Conservation (phyloP, 2,888 invertebrate genomes). For the Stomorhina lunata region DNA sequence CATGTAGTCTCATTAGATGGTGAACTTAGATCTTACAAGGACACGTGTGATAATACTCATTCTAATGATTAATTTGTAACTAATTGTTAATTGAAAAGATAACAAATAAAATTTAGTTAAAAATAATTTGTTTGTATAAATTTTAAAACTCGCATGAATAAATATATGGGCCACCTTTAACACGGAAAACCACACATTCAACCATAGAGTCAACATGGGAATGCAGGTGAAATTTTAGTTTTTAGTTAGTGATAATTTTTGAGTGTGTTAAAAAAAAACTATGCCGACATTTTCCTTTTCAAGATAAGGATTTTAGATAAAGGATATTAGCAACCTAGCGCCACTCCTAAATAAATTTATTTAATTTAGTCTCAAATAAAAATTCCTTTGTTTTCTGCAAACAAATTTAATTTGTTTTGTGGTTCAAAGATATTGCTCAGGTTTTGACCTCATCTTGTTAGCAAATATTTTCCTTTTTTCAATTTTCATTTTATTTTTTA, state of each 20-base stretch:
- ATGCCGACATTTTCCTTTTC: too few species aligned
- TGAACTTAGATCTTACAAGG: constrained; percentile 6
- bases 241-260: not conserved
- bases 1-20: not conserved
- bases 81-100: constrained; percentile 60
- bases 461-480: not conserved
- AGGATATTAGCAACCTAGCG: too few species aligned
- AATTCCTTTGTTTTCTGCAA: not conserved
- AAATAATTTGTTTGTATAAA: too few species aligned
- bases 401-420: constrained; percentile 16
- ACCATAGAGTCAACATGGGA: not conserved
- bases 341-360: constrained; percentile 51
- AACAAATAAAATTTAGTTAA: not conserved
- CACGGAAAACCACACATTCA: not conserved
- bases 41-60: constrained; percentile 51
- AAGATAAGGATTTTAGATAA: constrained; percentile 24
- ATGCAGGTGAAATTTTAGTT: constrained; percentile 22
- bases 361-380: not conserved
- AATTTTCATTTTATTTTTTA: too few species aligned
- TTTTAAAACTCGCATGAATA: constrained; percentile 12
- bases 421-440: constrained; percentile 5
- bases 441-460: constrained; percentile 29
- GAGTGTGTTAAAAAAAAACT: not conserved
- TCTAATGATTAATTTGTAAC: constrained; percentile 52
- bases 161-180: constrained; percentile 34